Evolutionary conservation across 1,140 invertebrate genomes (phyloP), one percentile per base, ranked within the genome.

Genomic region (Thaumetopoea pityocampa): DNA sequence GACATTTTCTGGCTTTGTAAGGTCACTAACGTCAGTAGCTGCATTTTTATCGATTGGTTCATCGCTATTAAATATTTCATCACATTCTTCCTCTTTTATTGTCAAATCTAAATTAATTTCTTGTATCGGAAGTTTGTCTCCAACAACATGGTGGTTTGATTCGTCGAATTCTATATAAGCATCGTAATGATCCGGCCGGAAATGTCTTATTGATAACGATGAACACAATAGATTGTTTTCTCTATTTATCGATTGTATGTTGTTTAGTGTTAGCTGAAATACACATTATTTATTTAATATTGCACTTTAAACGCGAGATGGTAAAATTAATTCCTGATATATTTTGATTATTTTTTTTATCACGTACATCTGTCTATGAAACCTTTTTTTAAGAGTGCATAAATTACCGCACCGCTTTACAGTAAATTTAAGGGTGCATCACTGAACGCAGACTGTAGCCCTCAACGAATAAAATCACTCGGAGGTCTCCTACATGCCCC

Each of bases 211-310:
- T 1, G 4, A 11, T 4, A 76, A 33, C 5, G 40, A 43, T 1
- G 67, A 64, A 4, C 30, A 22, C 2, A 80, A 23, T 1, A 38
- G 16, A 20, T 65, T 66, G 1, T 52, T 35, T 5, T 61, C 29
- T 11, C 66, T 27, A 15, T 74, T 55, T 38, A 80, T 66, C 3
- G 45, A 38, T 38, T 67, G 58, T 28, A 80, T 37, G 11, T 42
- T 61, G 9, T 67, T 17, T 33, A 49, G 6, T 14, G 67, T 68
- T 24, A 81, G 19, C 77, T 81, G 71, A 5, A 63, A 72, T 35
- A 20, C 14, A 45, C 17, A 33, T 16, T 24, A 19, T 18, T 29
- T 9, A 16, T n/a, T 12, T 14, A 32, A 30, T 20, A 6, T 26
- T 12, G n/a, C n/a, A n/a, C n/a, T n/a, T n/a, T n/a, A n/a, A n/a